Percentiles rank a stretch among this genome's conserved stretches.
Conservation (phyloP, 1,140 invertebrate genomes). For the Nymphalis io region DNA sequence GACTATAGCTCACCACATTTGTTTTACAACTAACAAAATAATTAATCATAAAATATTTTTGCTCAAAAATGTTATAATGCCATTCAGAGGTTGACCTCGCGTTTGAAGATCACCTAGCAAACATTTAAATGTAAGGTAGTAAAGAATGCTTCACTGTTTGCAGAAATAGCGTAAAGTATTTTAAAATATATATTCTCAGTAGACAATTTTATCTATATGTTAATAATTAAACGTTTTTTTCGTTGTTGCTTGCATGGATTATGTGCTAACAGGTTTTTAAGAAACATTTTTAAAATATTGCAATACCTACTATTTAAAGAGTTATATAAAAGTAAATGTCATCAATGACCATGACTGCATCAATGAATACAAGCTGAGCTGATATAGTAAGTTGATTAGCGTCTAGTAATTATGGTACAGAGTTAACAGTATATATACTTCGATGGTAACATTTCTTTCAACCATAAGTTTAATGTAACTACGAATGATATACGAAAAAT, state of each 20-base stretch:
- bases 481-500: too few species aligned
- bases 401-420: neutral
- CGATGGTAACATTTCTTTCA: neutral
- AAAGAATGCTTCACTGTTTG: constrained; percentile 9
- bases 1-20: too few species aligned
- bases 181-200: constrained; percentile 12
- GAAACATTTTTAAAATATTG: neutral
- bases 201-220: neutral
- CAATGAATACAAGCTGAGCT: neutral
- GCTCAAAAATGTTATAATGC: neutral
- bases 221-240: neutral
- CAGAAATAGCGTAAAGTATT: constrained; percentile 7
- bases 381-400: neutral
- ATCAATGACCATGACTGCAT: neutral
- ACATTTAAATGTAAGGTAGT: constrained; percentile 19
- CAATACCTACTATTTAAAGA: neutral
- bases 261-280: neutral
- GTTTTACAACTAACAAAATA: too few species aligned
- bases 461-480: neutral
- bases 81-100: constrained; percentile 14
- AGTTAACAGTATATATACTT: neutral
- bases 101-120: constrained; percentile 13
- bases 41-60: neutral
- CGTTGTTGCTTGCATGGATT: neutral
- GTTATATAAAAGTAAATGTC: neutral